These are phyloP conservation scores for Epicampocera succincta DNA, from an alignment of 2,888 invertebrate genomes.

Conservation along the genomic window DNA sequence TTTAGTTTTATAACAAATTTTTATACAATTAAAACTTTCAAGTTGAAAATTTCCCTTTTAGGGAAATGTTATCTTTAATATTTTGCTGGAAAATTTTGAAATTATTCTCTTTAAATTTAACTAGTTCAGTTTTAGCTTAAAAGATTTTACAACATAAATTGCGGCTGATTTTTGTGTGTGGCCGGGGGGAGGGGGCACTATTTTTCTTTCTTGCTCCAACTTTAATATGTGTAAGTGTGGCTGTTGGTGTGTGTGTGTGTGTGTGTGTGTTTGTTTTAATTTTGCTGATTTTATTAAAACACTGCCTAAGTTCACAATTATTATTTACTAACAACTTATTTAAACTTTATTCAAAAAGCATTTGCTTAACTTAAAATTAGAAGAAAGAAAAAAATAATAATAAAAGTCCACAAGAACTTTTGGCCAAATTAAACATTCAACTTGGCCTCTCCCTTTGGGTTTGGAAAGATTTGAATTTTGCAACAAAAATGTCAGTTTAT, in stretches of 20 bases:
- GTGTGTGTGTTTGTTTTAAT: background rate
- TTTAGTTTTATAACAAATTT: too few species aligned
- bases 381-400: background rate
- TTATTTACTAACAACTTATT: conserved; percentile 55
- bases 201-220: too few species aligned
- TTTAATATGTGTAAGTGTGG: background rate
- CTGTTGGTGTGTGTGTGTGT: background rate
- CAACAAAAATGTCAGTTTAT: conserved; percentile 30
- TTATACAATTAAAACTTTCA: too few species aligned
- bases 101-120: too few species aligned
- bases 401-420: conserved; percentile 33
- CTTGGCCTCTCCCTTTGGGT: conserved; percentile 73
- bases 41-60: too few species aligned
- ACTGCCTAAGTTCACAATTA: conserved; percentile 45
- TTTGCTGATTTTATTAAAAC: conserved; percentile 28
- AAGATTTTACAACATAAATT: too few species aligned
- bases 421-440: conserved; percentile 55
- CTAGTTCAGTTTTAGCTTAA: too few species aligned
- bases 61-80: too few species aligned
- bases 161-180: too few species aligned
- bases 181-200: too few species aligned
- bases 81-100: too few species aligned
- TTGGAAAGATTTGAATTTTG: conserved; percentile 34
- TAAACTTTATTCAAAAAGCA: conserved; percentile 43
- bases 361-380: conserved; percentile 26